phyloP scores from a whole-genome alignment of 2,888 invertebrate species.

The Synanthedon formicaeformis region DNA sequence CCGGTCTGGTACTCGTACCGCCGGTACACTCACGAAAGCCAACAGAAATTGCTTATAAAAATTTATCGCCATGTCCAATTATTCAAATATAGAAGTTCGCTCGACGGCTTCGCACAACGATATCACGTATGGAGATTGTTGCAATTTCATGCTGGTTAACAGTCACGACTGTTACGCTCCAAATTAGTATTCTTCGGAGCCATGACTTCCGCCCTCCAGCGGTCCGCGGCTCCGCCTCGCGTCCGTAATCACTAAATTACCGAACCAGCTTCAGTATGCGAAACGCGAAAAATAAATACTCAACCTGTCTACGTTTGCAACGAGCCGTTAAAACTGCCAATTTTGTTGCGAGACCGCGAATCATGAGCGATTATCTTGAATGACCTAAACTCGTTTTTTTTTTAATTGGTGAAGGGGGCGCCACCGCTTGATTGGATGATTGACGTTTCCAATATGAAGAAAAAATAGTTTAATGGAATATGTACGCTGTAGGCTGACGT shows the following conservation, averaged over 20 bases:
- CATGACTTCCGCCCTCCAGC: constrained; percentile 1
- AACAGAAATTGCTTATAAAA: too few relatives aligned
- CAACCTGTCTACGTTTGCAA: constrained; percentile 28
- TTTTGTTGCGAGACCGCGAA: constrained; percentile 20
- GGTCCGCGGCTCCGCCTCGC: constrained; percentile 11
- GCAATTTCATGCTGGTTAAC: not conserved
- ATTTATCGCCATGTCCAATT: too few relatives aligned
- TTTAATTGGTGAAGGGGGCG: constrained; percentile 18
- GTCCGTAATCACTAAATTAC: constrained; percentile 59
- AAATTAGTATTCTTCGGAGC: not conserved
- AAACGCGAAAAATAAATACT: constrained; percentile 53
- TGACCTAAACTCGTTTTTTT: not conserved
- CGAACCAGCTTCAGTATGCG: constrained; percentile 30
- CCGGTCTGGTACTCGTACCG: too few relatives aligned
- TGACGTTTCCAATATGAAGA: constrained; percentile 27
- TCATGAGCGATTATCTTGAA: constrained; percentile 15
- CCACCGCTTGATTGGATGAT: constrained; percentile 55
- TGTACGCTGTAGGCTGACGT: too few relatives aligned
- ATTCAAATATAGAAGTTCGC: too few relatives aligned
- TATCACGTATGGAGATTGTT: not conserved
- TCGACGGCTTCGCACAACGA: too few relatives aligned
- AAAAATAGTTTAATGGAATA: not conserved
- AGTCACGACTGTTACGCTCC: not conserved
- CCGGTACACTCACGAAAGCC: too few relatives aligned
- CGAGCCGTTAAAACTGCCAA: constrained; percentile 29